Percentiles rank a stretch among this genome's conserved stretches.
These are phyloP conservation scores for Meghimatium bilineatum DNA, from an alignment of 2,888 invertebrate species.

Conservation along the genomic window DNA sequence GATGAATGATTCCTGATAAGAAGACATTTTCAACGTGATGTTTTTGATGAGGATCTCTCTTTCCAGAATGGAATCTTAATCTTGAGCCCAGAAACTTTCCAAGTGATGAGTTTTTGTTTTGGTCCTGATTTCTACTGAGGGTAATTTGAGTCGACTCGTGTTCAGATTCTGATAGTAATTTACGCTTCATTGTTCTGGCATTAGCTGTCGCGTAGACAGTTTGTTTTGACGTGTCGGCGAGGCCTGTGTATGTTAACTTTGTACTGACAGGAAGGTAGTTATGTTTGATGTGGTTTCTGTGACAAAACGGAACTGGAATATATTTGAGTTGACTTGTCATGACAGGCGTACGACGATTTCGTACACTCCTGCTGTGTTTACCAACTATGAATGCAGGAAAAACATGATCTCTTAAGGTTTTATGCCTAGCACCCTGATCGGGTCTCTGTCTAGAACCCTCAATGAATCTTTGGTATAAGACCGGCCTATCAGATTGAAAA, in stretches of 20 bases:
- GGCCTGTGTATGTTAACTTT: neutral
- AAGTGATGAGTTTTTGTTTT: neutral
- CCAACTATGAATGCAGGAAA: neutral
- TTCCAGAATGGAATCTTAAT: neutral
- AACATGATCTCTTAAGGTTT: too few species aligned
- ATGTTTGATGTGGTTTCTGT: neutral
- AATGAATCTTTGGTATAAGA: too few species aligned
- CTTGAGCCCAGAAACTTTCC: neutral
- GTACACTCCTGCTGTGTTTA: neutral
- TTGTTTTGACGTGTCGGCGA: neutral
- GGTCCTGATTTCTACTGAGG: neutral
- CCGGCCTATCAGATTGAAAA: too few species aligned
- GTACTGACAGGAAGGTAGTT: neutral
- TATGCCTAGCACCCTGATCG: too few species aligned
- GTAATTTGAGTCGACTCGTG: neutral
- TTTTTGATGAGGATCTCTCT: neutral
- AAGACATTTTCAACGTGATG: neutral
- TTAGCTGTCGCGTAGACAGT: neutral
- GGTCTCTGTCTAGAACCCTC: too few species aligned
- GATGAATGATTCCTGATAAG: neutral
- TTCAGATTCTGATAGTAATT: neutral
- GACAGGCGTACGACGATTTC: neutral
- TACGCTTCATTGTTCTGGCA: constrained; percentile 8
- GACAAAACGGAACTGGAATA: too few species aligned
- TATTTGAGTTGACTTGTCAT: neutral